Conservation (phyloP, 2,888 invertebrate genomes). For the Adelognathus sp. region DNA sequence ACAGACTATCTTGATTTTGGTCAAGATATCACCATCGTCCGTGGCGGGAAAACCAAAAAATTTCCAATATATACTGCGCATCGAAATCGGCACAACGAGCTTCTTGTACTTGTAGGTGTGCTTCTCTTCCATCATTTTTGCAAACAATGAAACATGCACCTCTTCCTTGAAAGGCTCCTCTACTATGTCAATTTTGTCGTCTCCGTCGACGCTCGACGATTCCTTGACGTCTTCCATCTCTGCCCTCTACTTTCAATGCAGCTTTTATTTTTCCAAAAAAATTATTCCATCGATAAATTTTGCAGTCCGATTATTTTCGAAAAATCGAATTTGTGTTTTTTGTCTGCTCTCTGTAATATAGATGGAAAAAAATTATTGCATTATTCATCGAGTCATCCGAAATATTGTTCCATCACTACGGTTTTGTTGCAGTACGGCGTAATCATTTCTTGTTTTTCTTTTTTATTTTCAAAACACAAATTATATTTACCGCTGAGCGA, state of each 20-base stretch:
- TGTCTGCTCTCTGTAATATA: too few relatives aligned
- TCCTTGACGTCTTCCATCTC: constrained; percentile 51
- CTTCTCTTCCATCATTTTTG: constrained; percentile 79
- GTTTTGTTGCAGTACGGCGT: too few relatives aligned
- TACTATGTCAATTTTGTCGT: background rate
- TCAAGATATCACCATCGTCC: constrained; percentile 80
- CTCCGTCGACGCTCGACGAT: constrained; percentile 52
- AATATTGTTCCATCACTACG: too few relatives aligned
- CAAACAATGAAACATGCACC: constrained; percentile 70
- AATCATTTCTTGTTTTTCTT: too few relatives aligned
- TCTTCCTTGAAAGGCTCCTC: constrained; percentile 64
- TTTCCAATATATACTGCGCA: constrained; percentile 83
- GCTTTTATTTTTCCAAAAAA: background rate
- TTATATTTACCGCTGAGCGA: constrained; percentile 73
- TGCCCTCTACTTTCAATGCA: background rate
- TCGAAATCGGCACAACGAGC: constrained; percentile 82
- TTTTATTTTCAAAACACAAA: too few relatives aligned
- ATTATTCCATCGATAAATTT: background rate
- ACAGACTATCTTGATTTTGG: constrained; percentile 82
- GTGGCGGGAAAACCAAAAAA: constrained; percentile 82
- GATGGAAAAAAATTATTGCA: too few relatives aligned
- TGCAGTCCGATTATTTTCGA: background rate
- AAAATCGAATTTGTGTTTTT: too few relatives aligned
- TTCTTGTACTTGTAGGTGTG: constrained; percentile 80
- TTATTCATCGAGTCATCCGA: too few relatives aligned